Evolutionary conservation across 2,113 vertebrate genomes (phyloP), one percentile per base, ranked within the genome.

Genomic region (Vanacampus margaritifer): DNA sequence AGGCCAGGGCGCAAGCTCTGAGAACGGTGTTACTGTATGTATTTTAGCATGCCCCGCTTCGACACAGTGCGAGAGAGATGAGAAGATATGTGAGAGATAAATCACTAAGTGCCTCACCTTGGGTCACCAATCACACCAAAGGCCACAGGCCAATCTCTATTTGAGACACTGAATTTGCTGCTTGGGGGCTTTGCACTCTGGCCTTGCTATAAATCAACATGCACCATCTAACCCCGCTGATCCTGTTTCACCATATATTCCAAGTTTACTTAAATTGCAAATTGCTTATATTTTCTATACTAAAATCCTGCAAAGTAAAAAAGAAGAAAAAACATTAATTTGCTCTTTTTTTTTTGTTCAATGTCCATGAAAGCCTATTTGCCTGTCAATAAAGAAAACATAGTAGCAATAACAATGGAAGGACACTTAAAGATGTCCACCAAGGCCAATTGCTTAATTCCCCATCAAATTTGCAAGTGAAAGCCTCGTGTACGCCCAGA

Each of bases 181-280:
- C 90, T 91, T 79, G 87, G 90, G 91, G 91, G 88, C 89, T 86
- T 87, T 80, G 88, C 89, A 88, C 89, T 89, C 79, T 92, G 90
- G 89, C 90, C 92, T 87, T 66, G 78, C 90, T 86, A 92, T 92
- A 93, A 92, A 92, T 93, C 91, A 93, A 89, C 87, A 89, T 88
- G 87, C 65, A 82, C 74, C 73, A 79, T 86, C 78, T 73, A 69
- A 81, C 65, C 71, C 80, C 72, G 74, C 68, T 24, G 62, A 65
- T 65, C 16, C 59, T 63, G 71, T 78, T 80, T 71, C 64, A 68
- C 57, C 50, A 51, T 32, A 67, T 21, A 56, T 51, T 64, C 48
- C 24, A 41, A 23, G 54, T 54, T 72, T 67, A 72, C 56, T 68
- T 70, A 72, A 76, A 58, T 69, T 78, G 57, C 43, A 61, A 73